A percentile compares a stretch with the other conserved stretches of the same genome.
phyloP scores from a whole-genome alignment of 2,797 vertebrate genomes.

The Sternotherus odoratus region DNA sequence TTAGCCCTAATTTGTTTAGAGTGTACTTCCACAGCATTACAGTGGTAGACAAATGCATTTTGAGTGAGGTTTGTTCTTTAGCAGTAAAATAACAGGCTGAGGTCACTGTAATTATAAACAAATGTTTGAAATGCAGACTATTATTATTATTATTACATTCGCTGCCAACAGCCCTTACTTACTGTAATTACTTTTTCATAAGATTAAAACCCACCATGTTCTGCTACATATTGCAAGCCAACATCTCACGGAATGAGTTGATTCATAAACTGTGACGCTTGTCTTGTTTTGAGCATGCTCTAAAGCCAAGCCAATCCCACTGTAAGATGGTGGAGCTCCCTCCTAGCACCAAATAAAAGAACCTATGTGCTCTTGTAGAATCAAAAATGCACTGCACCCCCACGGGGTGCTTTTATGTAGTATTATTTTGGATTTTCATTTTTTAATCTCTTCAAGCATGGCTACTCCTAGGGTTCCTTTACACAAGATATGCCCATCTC shows the following conservation, averaged over 20 bases:
- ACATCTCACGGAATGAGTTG: constrained; percentile 41
- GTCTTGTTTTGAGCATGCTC: not conserved
- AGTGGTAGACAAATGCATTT: constrained; percentile 51
- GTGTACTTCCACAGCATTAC: constrained; percentile 26
- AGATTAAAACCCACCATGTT: constrained; percentile 43
- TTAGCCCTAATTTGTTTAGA: constrained; percentile 63
- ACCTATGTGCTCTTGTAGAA: not conserved
- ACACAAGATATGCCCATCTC: not conserved
- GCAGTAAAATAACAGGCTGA: constrained; percentile 65
- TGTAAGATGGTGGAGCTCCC: not conserved
- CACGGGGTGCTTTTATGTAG: not conserved
- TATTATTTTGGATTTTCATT: not conserved
- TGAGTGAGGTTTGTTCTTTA: constrained; percentile 58
- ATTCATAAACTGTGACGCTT: constrained; percentile 33
- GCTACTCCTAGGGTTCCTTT: not conserved
- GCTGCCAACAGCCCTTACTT: constrained; percentile 73
- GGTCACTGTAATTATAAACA: constrained; percentile 53
- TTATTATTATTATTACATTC: constrained; percentile 62
- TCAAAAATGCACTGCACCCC: not conserved
- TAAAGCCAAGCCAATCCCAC: constrained; percentile 8
- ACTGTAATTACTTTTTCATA: constrained; percentile 69
- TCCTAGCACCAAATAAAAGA: not conserved
- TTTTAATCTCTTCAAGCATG: not conserved
- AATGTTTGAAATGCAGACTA: constrained; percentile 51
- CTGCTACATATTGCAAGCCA: constrained; percentile 56